Evolutionary conservation across 2,888 invertebrate species (phyloP), one percentile per base, ranked within the genome.

Genomic region (Anorthoa munda): DNA sequence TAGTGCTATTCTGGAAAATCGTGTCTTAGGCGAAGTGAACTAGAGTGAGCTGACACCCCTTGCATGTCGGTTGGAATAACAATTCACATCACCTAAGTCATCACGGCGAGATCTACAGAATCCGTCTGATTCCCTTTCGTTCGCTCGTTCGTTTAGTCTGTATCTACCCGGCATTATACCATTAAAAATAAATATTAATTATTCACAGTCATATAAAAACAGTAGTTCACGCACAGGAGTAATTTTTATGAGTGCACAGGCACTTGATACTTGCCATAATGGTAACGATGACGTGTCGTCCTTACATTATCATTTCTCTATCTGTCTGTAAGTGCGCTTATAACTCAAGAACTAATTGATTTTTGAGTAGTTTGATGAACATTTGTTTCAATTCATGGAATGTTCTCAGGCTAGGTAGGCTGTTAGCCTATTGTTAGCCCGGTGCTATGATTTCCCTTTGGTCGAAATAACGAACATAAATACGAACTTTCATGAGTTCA

Each of bases 181-280:
- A 23, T 60, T 39, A 21, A 21, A 45, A 60, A 15, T 7, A 45
- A 39, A 60, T 15, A 15, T 56, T 56, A 7, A 2, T 60, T 12
- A 58, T 18, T n/a, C n/a, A 21, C 18, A 21, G 11, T 39, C 39
- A 39, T 39, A 39, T 18, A 4, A 15, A 18, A 13, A 15, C 23
- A 45, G 5, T 1, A 39, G 23, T 17, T n/a, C 15, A 26, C 51
- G 45, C 23, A 45, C 26, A 12, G 2, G 9, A n/a, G 4, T 69
- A 26, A 53, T 26, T 51, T 45, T n/a, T 26, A 67, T 46, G n/a
- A 53, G 51, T 51, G n/a, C 39, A 23, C 18, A n/a, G 4, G 15
- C 45, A 67, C 45, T 69, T 67, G n/a, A 18, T n/a, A 12, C 68
- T 53, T 67, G 50, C 50, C 39, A 12, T 39, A 39, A 39, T 51